Percentiles rank a stretch among this genome's conserved stretches.
Evolutionary conservation across 2,888 invertebrate genomes (phyloP).

Genomic region (Lissocephala sabroskyi): DNA sequence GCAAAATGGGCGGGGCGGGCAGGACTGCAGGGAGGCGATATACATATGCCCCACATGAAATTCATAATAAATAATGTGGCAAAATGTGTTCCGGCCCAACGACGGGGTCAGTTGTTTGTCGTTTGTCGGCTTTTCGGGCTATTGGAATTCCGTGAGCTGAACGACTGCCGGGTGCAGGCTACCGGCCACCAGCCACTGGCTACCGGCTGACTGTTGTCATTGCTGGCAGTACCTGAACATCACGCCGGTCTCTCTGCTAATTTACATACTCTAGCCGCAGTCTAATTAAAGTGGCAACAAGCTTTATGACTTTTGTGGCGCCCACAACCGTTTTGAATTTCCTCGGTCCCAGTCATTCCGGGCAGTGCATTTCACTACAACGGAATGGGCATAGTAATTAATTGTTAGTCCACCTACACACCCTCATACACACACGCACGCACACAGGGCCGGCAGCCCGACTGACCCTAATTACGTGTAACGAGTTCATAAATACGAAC

Average conservation of each 20-base stretch:
- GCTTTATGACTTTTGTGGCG: conserved; percentile 53
- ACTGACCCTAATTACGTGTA: conserved; percentile 60
- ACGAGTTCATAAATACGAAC: conserved; percentile 56
- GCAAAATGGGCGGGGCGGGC: not conserved
- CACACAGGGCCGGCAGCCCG: conserved; percentile 9
- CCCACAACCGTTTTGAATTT: conserved; percentile 51
- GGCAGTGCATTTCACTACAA: too few relatives aligned
- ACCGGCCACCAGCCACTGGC: too few relatives aligned
- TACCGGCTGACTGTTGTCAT: not conserved
- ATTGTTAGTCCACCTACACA: conserved; percentile 39
- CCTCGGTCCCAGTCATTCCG: conserved; percentile 23
- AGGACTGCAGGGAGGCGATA: conserved; percentile 13
- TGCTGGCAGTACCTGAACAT: conserved; percentile 2
- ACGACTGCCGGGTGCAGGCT: too few relatives aligned
- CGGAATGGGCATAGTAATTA: conserved; percentile 38
- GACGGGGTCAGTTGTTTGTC: not conserved
- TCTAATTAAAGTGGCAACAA: conserved; percentile 54
- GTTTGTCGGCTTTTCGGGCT: not conserved
- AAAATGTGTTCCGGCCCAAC: not conserved
- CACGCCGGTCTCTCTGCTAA: conserved; percentile 28
- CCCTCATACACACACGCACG: conserved; percentile 7
- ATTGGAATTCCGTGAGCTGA: too few relatives aligned
- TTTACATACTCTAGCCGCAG: conserved; percentile 38
- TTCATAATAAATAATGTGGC: conserved; percentile 28
- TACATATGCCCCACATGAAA: conserved; percentile 9